Percentiles rank a stretch among this genome's conserved stretches.
These are phyloP conservation scores for Stramonita haemastoma DNA, from an alignment of 2,888 invertebrate genomes.

Conservation along the genomic window DNA sequence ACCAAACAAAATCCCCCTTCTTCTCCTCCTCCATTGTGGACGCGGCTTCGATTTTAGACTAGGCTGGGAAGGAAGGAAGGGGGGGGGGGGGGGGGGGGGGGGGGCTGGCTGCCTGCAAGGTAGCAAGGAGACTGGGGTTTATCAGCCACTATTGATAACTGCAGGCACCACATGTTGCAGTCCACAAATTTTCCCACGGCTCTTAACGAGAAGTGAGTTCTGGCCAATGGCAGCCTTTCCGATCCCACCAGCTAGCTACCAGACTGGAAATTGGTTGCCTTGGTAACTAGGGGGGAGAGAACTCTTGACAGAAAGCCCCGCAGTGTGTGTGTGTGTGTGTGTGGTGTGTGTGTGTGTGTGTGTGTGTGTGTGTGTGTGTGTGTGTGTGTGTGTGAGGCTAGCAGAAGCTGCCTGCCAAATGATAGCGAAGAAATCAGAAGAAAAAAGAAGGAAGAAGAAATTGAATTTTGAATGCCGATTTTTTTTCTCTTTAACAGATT, in stretches of 20 bases:
- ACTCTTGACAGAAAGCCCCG: neutral
- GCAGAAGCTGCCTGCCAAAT: too few relatives aligned
- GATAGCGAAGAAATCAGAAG: too few relatives aligned
- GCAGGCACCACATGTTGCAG: conserved; percentile 50
- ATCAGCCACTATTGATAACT: conserved; percentile 51
- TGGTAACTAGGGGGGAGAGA: neutral
- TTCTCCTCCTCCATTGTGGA: conserved; percentile 41
- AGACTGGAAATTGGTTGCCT: conserved; percentile 39
- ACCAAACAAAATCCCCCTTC: conserved; percentile 34
- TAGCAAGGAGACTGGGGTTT: conserved; percentile 40
- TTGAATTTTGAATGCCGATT: too few relatives aligned
- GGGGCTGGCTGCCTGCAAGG: conserved; percentile 45
- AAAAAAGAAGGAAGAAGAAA: too few relatives aligned
- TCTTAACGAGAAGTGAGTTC: conserved; percentile 38
- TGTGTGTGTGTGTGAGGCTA: too few relatives aligned
- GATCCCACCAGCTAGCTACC: neutral
- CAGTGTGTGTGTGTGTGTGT: too few relatives aligned
- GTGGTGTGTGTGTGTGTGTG: too few relatives aligned
- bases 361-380: too few relatives aligned
- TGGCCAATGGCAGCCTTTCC: neutral
- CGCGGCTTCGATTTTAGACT: conserved; percentile 48
- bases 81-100: too few relatives aligned
- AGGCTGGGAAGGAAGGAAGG: conserved; percentile 39
- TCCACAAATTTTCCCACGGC: conserved; percentile 54
- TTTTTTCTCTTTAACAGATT: too few relatives aligned